Base-by-base conservation (phyloP, 2,797 vertebrate species). In the Sebastes variabilis region DNA sequence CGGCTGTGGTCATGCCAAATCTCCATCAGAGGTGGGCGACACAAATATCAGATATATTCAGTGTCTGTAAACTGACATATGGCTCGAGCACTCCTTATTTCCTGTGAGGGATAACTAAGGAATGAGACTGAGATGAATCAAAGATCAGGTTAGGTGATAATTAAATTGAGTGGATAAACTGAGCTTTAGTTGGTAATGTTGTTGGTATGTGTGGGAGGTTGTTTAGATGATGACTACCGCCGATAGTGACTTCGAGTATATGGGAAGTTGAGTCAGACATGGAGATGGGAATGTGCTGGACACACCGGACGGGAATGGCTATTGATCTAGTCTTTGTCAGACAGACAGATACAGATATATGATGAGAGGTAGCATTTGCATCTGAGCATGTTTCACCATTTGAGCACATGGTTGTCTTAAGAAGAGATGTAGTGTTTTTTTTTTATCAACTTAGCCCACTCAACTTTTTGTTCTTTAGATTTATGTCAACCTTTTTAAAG, bases 261-360 rank as follows among this genome's bases (percentile, higher is more conserved):
- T 68, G 59, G 77, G 64, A 69, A 74, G 38, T 42, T 72, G 82
- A 84, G 70, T 83, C 80, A 87, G 59, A 73, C 29, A 8, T 32
- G 18, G 29, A 25, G 64, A 72, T 56, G 75, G 69, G 75, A 81
- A 78, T 7, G 68, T 85, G 64, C 27, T 52, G n/a, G 56, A 71
- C 70, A 77, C 78, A 46, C 11, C 36, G 68, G 52, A 72, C 3
- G 20, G 49, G 36, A 75, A 58, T 46, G 32, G 4, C 7, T 76
- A 60, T 79, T 60, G 76, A 89, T 88, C 32, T 36, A 6, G 3
- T 20, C 59, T 71, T 12, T n/a, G 1, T 5, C 29, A 64, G 70
- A 66, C 34, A 67, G 12, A 72, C 32, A 75, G 67, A 52, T 29
- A 12, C 36, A 58, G 22, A 55, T 73, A 5, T 18, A 46, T 52